Evolutionary conservation across 2,888 invertebrate species (phyloP).

Genomic region (Iphiclides podalirius): DNA sequence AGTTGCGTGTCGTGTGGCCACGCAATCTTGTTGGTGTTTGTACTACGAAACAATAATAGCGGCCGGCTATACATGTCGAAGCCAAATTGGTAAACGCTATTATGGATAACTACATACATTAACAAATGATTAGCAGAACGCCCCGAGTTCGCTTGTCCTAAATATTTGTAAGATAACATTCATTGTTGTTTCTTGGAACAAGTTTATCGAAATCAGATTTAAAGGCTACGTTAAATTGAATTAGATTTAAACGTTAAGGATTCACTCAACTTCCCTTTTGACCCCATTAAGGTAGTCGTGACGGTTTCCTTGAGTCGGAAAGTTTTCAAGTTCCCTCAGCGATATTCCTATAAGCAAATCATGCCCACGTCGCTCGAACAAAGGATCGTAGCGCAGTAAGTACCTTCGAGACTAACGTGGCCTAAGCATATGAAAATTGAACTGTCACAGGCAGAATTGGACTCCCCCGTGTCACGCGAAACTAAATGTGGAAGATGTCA

Average conservation of each 20-base stretch:
- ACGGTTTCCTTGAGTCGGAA: not conserved
- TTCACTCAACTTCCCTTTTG: not conserved
- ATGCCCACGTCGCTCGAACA: conserved; percentile 5
- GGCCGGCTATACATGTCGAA: conserved; percentile 33
- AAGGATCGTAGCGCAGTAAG: conserved; percentile 11
- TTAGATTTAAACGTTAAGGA: not conserved
- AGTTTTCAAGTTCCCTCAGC: not conserved
- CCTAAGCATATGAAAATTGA: conserved; percentile 24
- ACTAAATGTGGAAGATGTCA: conserved; percentile 5
- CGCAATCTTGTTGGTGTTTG: conserved; percentile 31
- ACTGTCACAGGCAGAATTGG: conserved; percentile 21
- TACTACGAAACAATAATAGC: conserved; percentile 39
- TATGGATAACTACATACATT: conserved; percentile 35
- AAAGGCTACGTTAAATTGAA: too few relatives aligned
- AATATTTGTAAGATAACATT: not conserved
- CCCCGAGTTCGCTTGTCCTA: conserved; percentile 19
- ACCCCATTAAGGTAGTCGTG: not conserved
- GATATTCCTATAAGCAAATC: not conserved
- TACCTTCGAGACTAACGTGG: conserved; percentile 2
- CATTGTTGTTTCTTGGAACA: not conserved
- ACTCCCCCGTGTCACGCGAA: conserved; percentile 1
- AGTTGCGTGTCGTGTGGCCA: conserved; percentile 30
- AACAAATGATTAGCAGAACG: conserved; percentile 29
- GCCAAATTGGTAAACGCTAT: conserved; percentile 36
- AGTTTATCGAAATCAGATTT: not conserved